phyloP scores from a whole-genome alignment of 2,797 vertebrate genomes.

The Myripristis murdjan region DNA sequence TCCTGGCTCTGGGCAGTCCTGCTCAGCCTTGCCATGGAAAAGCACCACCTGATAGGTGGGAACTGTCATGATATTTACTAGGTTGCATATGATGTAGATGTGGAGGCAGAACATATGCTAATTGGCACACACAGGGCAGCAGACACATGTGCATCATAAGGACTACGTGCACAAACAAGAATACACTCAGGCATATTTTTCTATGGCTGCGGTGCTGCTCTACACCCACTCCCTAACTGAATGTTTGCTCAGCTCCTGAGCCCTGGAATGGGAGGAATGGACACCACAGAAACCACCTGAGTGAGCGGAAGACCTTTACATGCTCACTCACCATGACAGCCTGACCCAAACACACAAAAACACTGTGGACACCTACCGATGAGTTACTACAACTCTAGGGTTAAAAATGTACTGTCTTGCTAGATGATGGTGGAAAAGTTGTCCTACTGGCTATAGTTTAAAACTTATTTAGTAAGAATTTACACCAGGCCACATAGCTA shows the following conservation, averaged over 20 bases:
- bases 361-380: constrained; percentile 40
- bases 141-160: background rate
- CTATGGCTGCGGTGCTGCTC: constrained; percentile 25
- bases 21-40: background rate
- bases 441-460: background rate
- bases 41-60: background rate
- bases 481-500: no score
- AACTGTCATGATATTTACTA: constrained; percentile 11
- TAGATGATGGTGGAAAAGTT: background rate
- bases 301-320: constrained; percentile 68
- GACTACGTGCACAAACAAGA: constrained; percentile 5
- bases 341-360: constrained; percentile 78
- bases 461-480: no score
- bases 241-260: constrained; percentile 73
- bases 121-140: background rate
- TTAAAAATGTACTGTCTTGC: background rate
- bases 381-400: background rate
- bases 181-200: constrained; percentile 13
- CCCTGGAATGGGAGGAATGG: constrained; percentile 76
- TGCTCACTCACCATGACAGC: constrained; percentile 79
- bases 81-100: background rate
- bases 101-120: background rate
- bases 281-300: constrained; percentile 78
- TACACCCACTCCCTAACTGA: constrained; percentile 29
- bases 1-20: background rate